Base-by-base conservation (phyloP, 2,888 invertebrate genomes). In the Timandra comae region DNA sequence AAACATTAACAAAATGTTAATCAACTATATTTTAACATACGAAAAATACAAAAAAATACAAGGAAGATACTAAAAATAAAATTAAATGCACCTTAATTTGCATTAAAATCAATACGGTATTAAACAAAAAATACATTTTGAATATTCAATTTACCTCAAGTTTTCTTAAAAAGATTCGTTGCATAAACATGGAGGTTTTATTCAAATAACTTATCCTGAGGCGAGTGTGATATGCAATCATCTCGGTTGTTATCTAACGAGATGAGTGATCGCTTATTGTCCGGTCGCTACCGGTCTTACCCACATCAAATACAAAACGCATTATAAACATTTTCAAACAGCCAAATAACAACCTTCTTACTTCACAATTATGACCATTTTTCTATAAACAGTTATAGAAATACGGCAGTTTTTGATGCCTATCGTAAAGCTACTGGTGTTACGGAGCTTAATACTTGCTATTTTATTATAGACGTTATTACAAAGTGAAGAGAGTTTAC, bases 251-350 rank as follows among this genome's bases (percentile, higher is more conserved):
- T 57, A 78, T 79, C 78, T 77, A 74, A 74, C 67, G 58, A 66
- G 68, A 76, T 79, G 80, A 81, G 72, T 72, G 80, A 84, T 84
- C 72, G 68, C 71, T 77, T 73, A 79, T 80, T 81, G 82, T 80
- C 72, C 74, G 67, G 60, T 47, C 48, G 79, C 84, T 82, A 82
- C 84, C 58, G 74, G 84, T 77, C 61, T 84, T 84, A 67, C 68
- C 63, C 58, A 31, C 38, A 35, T 28, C 26, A 33, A 33, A 28
- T 29, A 10, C 33, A 41, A 63, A 68, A 66, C 20, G 52, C 22
- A 40, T 12, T 44, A 58, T 63, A 45, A 34, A 38, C 35, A 39
- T n/a, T 19, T 8, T 1, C 3, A 7, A 5, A 13, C 46, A 60
- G 35, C 5, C 40, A 19, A 63, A 58, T 58, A 29, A 30, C 30